A percentile compares a stretch with the other conserved stretches of the same genome.
phyloP scores from a whole-genome alignment of 2,888 invertebrate genomes.

The Opisthograptis luteolata region DNA sequence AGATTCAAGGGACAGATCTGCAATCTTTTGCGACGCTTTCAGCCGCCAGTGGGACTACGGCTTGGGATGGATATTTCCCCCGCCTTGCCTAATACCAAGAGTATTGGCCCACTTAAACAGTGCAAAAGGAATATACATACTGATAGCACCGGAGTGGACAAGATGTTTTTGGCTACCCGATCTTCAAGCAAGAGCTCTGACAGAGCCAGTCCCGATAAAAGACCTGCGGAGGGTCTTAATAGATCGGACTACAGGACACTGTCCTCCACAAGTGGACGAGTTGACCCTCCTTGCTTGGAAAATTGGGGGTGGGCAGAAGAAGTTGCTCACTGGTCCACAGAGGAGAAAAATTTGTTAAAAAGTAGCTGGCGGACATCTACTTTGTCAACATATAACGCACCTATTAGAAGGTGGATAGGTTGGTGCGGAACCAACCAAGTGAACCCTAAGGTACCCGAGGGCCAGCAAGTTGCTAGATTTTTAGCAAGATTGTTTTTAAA shows the following conservation, averaged over 20 bases:
- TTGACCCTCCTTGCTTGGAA: constrained; percentile 29
- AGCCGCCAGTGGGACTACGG: too few relatives aligned
- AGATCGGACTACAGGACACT: not conserved
- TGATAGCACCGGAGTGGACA: too few relatives aligned
- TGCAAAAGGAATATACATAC: too few relatives aligned
- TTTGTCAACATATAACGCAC: constrained; percentile 25
- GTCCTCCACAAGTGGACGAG: not conserved
- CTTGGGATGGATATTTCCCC: too few relatives aligned
- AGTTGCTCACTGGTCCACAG: constrained; percentile 23
- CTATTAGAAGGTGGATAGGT: not conserved
- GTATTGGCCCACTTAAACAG: too few relatives aligned
- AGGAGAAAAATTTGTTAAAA: constrained; percentile 25
- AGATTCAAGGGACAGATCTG: too few relatives aligned
- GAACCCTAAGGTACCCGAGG: not conserved
- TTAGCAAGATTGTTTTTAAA: not conserved
- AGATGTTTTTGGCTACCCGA: too few relatives aligned
- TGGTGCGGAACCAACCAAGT: not conserved
- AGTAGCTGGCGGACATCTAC: constrained; percentile 37
- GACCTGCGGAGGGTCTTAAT: not conserved
- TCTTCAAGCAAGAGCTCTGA: too few relatives aligned
- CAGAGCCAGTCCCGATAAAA: too few relatives aligned
- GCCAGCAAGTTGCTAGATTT: not conserved
- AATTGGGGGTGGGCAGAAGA: constrained; percentile 35
- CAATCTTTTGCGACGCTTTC: too few relatives aligned
- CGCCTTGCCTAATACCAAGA: too few relatives aligned